These are phyloP conservation scores for Myotis davidii DNA, from an alignment of 2,113 vertebrate species.

Conservation along the genomic window DNA sequence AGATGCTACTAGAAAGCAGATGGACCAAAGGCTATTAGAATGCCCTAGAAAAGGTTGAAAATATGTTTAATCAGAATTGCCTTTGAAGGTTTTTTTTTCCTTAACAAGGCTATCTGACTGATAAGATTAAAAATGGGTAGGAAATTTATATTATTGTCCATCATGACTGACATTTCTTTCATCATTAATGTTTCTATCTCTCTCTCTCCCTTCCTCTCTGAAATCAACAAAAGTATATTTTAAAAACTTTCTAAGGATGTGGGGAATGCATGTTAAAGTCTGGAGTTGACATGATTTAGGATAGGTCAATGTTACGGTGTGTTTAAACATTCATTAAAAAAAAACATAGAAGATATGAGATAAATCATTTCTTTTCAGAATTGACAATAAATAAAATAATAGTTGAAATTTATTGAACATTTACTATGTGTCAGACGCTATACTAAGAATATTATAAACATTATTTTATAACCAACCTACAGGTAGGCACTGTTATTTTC, in stretches of 20 bases:
- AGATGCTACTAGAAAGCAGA: not conserved
- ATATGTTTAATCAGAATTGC: constrained; percentile 17
- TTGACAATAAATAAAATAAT: not conserved
- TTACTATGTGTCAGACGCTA: not conserved
- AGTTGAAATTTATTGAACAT: not conserved
- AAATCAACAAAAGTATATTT: too few species aligned
- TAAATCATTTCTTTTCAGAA: not conserved
- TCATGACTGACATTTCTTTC: not conserved
- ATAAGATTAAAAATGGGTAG: not conserved
- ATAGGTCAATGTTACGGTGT: not conserved
- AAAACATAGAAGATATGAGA: not conserved
- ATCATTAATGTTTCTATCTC: too few species aligned
- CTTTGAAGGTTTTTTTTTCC: not conserved
- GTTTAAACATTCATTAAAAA: not conserved
- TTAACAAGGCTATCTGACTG: not conserved
- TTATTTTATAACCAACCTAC: not conserved
- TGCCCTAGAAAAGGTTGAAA: constrained; percentile 21
- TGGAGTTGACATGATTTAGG: not conserved
- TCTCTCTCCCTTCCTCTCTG: too few species aligned
- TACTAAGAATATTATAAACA: not conserved
- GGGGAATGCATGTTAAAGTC: not conserved
- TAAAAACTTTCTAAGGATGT: not conserved
- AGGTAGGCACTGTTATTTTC: not conserved
- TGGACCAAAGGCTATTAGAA: not conserved
- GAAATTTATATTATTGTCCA: constrained; percentile 30